phyloP scores from a whole-genome alignment of 2,888 invertebrate genomes.

The Lissocephala sabroskyi region DNA sequence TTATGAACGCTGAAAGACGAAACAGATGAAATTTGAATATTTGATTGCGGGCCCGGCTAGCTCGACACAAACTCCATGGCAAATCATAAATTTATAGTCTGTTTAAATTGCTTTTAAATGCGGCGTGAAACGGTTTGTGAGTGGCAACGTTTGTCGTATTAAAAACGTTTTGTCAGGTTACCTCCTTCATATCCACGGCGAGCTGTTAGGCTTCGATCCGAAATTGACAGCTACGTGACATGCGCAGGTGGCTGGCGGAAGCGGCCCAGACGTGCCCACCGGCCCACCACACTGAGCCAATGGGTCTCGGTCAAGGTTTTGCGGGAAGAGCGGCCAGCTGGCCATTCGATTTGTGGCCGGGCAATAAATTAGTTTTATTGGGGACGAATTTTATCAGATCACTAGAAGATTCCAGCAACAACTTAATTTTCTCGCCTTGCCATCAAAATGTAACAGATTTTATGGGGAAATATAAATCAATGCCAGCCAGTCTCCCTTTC shows the following conservation, averaged over 20 bases:
- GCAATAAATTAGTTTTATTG: constrained; percentile 56
- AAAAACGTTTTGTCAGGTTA: constrained; percentile 34
- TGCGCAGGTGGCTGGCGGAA: constrained; percentile 47
- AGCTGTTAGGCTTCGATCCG: constrained; percentile 9
- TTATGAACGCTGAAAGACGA: constrained; percentile 58
- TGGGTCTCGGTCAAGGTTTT: constrained; percentile 54
- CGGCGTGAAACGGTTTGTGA: constrained; percentile 58
- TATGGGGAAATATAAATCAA: constrained; percentile 51
- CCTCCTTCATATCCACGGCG: constrained; percentile 10
- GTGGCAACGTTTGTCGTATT: constrained; percentile 19
- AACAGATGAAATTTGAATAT: constrained; percentile 66
- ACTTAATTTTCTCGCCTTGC: constrained; percentile 60
- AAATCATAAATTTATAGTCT: constrained; percentile 64
- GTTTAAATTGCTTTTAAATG: constrained; percentile 52
- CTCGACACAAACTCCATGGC: constrained; percentile 24
- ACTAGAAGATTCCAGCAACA: constrained; percentile 26
- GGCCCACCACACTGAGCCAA: background rate
- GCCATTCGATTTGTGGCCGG: too few species aligned
- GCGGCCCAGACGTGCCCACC: constrained; percentile 10
- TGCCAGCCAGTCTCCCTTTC: too few species aligned
- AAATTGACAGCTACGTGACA: constrained; percentile 43
- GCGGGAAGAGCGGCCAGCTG: background rate
- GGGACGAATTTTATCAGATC: constrained; percentile 48
- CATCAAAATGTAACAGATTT: constrained; percentile 41
- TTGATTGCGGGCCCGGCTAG: constrained; percentile 47